phyloP scores from a whole-genome alignment of 2,888 invertebrate species.

The Xanthia togata region DNA sequence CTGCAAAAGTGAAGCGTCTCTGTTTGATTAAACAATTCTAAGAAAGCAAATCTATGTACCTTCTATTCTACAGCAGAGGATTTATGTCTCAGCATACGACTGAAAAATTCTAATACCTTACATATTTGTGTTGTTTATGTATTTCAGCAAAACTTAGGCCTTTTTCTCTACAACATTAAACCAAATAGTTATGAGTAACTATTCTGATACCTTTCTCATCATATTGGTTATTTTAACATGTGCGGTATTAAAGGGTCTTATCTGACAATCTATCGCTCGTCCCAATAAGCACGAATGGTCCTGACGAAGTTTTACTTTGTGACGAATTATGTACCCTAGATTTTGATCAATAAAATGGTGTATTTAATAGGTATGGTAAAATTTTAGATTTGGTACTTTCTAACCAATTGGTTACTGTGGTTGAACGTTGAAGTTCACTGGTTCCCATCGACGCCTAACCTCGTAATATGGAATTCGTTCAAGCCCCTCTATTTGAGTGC shows the following conservation, averaged over 20 bases:
- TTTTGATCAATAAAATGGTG: constrained; percentile 1
- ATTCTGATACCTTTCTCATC: not conserved
- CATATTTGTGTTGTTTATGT: not conserved
- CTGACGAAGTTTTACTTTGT: not conserved
- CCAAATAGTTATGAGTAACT: not conserved
- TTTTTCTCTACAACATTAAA: no score
- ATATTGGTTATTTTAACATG: constrained; percentile 4
- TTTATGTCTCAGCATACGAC: no score
- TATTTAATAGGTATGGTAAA: not conserved
- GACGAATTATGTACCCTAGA: not conserved
- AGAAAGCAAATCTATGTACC: no score
- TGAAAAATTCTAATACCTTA: not conserved
- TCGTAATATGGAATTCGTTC: not conserved
- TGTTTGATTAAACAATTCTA: no score
- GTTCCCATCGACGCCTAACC: not conserved
- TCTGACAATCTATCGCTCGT: not conserved
- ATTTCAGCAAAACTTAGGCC: no score
- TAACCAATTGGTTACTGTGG: not conserved
- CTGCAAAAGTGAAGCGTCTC: no score
- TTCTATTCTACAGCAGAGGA: no score
- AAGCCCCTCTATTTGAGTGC: no score
- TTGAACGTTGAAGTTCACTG: not conserved
- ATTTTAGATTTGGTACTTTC: not conserved
- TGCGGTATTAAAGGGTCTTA: not conserved
- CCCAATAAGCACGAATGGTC: not conserved